Evolutionary conservation across 2,113 vertebrate genomes (phyloP).

Genomic region (Ceratotherium simum): DNA sequence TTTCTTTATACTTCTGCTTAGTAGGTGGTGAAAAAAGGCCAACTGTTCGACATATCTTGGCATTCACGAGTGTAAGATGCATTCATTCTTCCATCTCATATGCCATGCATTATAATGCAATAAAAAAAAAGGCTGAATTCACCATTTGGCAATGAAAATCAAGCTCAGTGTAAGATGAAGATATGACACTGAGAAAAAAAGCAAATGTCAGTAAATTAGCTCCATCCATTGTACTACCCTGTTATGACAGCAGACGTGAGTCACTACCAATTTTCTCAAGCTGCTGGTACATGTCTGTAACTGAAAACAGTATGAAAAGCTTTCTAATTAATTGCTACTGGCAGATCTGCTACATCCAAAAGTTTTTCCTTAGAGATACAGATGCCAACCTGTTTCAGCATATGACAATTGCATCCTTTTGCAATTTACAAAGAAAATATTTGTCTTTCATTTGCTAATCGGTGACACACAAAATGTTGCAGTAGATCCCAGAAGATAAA

Average conservation of each 20-base stretch:
- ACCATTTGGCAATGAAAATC: conserved; percentile 56
- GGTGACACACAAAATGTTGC: not conserved
- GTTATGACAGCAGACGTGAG: conserved; percentile 78
- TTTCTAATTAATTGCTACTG: conserved; percentile 75
- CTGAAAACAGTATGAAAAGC: conserved; percentile 69
- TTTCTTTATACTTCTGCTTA: not conserved
- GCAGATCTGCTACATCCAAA: conserved; percentile 66
- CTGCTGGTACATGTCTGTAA: not conserved
- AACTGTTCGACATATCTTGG: conserved; percentile 9
- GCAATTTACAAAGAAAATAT: conserved; percentile 46
- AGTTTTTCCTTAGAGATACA: conserved; percentile 53
- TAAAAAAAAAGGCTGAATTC: conserved; percentile 29
- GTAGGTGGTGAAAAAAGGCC: not conserved
- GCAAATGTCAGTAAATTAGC: conserved; percentile 63
- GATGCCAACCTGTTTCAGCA: conserved; percentile 62
- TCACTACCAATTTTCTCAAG: conserved; percentile 75
- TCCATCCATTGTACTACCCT: conserved; percentile 60
- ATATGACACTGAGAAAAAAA: conserved; percentile 53
- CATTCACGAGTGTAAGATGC: not conserved
- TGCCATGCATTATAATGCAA: not conserved
- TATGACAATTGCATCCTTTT: conserved; percentile 43
- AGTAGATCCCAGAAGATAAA: not conserved
- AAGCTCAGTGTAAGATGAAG: conserved; percentile 41
- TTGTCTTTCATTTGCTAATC: conserved; percentile 48
- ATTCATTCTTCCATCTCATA: conserved; percentile 37